Evolutionary conservation across 2,888 invertebrate species (phyloP), one percentile per base, ranked within the genome.

Genomic region (Eretmocerus hayati): DNA sequence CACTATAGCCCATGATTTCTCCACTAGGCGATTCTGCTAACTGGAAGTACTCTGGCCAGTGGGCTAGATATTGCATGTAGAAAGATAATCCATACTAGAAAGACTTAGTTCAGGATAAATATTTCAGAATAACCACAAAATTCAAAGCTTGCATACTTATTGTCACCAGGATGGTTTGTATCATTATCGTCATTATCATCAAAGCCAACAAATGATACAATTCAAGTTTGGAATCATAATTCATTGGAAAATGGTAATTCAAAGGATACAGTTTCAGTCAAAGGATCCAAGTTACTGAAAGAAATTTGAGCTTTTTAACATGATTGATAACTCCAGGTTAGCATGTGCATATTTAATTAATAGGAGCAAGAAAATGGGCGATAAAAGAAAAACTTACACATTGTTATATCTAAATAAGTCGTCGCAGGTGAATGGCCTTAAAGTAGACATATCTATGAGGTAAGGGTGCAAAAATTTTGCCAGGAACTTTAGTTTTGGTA

Each of bases 1-100:
- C 77, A 96, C 96, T 96, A 69, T 99, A 99, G 56, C 97, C 99
- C 93, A 99, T 96, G 52, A 97, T 91, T 75, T 92, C 88, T 4
- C 94, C 96, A 71, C 84, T 88, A 4, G 95, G 91, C 16, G 95
- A 89, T 77, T 96, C 96, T 3, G 94, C 93, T 16, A 94, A 89
- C 78, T 94, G 92, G 72, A 97, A 96, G 72, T 94, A 97, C 74
- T 99, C 97, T 0, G 97, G 96, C 96, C 96, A 97, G 67, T 94
- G 92, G 9, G 94, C 92, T 66, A 97, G 75, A 74, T 99, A 99
- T 67, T 95, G 94, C 74, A 97, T 89, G 66, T 99, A 99, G 75
- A 99, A 99, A 6, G 90, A 85, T 46, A 93, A 74, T 1, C 91
- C 93, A 74, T 93, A 93, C 73, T 75, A 48, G 23, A 31, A 26